phyloP scores from a whole-genome alignment of 2,797 vertebrate genomes.

The Ctenosaura bakeri region DNA sequence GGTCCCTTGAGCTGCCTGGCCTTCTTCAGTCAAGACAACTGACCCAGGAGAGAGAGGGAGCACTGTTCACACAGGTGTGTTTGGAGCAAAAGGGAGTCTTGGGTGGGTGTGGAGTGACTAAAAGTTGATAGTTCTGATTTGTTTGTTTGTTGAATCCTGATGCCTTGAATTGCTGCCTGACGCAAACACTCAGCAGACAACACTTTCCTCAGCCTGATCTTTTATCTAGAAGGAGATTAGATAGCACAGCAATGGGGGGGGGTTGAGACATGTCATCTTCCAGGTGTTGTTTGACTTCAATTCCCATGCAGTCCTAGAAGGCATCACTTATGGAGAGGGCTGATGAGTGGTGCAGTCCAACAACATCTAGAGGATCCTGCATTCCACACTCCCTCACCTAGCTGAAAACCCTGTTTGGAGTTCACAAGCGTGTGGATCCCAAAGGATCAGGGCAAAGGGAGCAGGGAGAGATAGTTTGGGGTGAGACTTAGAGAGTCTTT shows the following conservation, averaged over 20 bases:
- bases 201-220: background rate
- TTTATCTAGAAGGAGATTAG: background rate
- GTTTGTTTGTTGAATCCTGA: background rate
- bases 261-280: background rate
- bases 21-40: background rate
- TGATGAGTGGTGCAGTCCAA: background rate
- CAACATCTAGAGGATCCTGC: background rate
- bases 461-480: no score
- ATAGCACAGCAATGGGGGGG: background rate
- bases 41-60: background rate
- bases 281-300: background rate
- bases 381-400: background rate
- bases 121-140: no score
- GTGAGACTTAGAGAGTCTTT: background rate
- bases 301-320: background rate
- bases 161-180: background rate
- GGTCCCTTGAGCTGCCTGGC: background rate
- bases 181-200: background rate
- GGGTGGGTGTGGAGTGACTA: no score
- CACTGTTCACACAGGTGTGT: constrained; percentile 3
- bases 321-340: background rate
- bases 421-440: no score
- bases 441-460: background rate
- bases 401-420: background rate
- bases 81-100: background rate